A percentile compares a stretch with the other conserved stretches of the same genome.
Evolutionary conservation across 2,113 vertebrate genomes (phyloP).

Genomic region (Thomomys bottae): DNA sequence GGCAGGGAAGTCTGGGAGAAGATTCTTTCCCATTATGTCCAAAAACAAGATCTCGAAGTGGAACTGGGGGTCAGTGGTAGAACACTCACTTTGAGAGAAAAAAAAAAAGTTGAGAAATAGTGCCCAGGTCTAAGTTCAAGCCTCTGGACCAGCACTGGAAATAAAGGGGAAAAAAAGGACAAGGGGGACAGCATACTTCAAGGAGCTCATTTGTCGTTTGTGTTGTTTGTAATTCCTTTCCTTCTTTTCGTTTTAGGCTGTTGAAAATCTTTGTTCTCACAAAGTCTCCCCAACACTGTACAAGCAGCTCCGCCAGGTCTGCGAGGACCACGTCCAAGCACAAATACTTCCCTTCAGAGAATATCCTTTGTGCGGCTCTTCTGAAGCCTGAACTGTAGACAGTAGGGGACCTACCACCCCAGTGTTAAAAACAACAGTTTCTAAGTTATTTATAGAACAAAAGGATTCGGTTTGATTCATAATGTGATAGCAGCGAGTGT

Average conservation of each 20-base stretch:
- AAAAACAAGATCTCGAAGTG: too few species aligned
- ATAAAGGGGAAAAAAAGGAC: too few species aligned
- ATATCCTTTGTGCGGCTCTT: conserved; percentile 87
- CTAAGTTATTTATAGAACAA: background rate
- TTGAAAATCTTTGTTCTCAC: conserved; percentile 91
- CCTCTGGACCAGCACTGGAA: too few species aligned
- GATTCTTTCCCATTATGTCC: too few species aligned
- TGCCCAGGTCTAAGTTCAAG: too few species aligned
- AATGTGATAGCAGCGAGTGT: background rate
- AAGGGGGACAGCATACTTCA: too few species aligned
- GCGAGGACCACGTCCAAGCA: conserved; percentile 89
- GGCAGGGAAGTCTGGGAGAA: too few species aligned
- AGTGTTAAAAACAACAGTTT: background rate
- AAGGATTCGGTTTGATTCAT: background rate
- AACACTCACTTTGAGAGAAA: too few species aligned
- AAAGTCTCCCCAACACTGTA: conserved; percentile 88
- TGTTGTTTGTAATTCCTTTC: background rate
- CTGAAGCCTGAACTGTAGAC: background rate
- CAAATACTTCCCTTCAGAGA: conserved; percentile 84
- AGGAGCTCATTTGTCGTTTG: background rate
- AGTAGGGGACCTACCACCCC: conserved; percentile 1
- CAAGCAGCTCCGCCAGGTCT: conserved; percentile 89
- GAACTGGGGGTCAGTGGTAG: too few species aligned
- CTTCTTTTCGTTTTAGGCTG: conserved; percentile 83
- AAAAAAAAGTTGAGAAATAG: too few species aligned